Evolutionary conservation across 92 coral and sea anemone species (phyloP).

Genomic region (Zoanthus sociatus): DNA sequence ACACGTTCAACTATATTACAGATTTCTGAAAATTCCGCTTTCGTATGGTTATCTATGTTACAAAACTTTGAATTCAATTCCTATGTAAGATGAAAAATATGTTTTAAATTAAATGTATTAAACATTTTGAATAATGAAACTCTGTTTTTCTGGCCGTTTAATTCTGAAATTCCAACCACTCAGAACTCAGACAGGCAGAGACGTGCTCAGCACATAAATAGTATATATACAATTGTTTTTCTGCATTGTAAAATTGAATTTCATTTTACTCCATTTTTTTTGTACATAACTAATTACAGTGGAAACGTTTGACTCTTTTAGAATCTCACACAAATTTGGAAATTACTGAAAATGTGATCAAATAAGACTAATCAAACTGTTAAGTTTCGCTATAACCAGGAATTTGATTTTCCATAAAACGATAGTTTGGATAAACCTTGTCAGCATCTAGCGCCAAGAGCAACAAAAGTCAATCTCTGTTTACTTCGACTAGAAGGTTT

Average conservation of each 20-base stretch:
- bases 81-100: constrained; percentile 46
- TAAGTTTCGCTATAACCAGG: neutral
- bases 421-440: too few relatives aligned
- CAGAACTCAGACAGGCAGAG: constrained; percentile 22
- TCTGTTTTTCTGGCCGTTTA: constrained; percentile 3
- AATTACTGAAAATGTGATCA: constrained; percentile 28
- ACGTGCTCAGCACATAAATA: constrained; percentile 34
- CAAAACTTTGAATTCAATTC: constrained; percentile 41
- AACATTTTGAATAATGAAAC: constrained; percentile 31
- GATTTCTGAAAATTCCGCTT: constrained; percentile 11
- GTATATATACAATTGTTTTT: constrained; percentile 25
- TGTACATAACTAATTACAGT: constrained; percentile 22
- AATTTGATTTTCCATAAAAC: neutral
- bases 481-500: too few relatives aligned
- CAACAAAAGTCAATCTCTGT: too few relatives aligned
- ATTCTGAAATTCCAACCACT: constrained; percentile 33
- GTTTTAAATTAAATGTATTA: constrained; percentile 50
- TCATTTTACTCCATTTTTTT: constrained; percentile 1
- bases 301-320: constrained; percentile 17
- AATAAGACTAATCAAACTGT: neutral
- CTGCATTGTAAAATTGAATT: constrained; percentile 2
- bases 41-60: constrained; percentile 18
- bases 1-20: constrained; percentile 17
- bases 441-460: too few relatives aligned
- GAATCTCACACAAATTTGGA: constrained; percentile 5